A percentile compares a stretch with the other conserved stretches of the same genome.
These are phyloP conservation scores for Podarcis muralis DNA, from an alignment of 2,113 vertebrate genomes.

Conservation along the genomic window DNA sequence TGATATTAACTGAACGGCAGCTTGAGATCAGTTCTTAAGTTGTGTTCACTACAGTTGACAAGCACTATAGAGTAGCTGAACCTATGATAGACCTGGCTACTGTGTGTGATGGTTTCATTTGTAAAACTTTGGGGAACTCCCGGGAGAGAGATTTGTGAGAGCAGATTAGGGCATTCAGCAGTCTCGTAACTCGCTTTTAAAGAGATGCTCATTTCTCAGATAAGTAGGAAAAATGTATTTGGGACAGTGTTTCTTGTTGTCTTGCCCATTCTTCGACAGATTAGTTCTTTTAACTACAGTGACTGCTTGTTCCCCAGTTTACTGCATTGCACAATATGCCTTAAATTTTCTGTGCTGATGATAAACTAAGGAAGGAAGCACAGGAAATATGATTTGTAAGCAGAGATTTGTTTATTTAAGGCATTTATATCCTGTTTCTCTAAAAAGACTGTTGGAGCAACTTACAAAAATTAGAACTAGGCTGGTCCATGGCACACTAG, in stretches of 20 bases:
- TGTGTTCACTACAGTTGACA: neutral
- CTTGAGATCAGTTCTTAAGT: neutral
- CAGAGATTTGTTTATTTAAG: constrained; percentile 8
- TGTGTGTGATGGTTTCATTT: neutral
- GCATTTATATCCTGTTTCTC: too few relatives aligned
- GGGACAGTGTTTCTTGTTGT: neutral
- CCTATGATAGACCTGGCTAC: neutral
- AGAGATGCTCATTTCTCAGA: neutral
- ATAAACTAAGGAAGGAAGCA: constrained; percentile 31
- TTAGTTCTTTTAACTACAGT: neutral
- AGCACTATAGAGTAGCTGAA: neutral
- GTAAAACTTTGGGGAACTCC: neutral
- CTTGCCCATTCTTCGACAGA: constrained; percentile 3
- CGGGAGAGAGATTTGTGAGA: rapidly evolving
- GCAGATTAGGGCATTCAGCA: neutral
- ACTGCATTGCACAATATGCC: neutral
- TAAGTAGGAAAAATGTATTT: constrained; percentile 2
- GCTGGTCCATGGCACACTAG: too few relatives aligned
- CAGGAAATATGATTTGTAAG: constrained; percentile 32
- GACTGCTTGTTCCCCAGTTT: constrained; percentile 30
- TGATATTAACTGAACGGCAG: neutral
- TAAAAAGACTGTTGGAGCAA: too few relatives aligned
- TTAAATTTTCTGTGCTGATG: constrained; percentile 30
- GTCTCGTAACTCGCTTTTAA: constrained; percentile 22
- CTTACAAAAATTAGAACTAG: too few relatives aligned